Evolutionary conservation across 2,113 vertebrate genomes (phyloP).

Genomic region (Arizona elegans): DNA sequence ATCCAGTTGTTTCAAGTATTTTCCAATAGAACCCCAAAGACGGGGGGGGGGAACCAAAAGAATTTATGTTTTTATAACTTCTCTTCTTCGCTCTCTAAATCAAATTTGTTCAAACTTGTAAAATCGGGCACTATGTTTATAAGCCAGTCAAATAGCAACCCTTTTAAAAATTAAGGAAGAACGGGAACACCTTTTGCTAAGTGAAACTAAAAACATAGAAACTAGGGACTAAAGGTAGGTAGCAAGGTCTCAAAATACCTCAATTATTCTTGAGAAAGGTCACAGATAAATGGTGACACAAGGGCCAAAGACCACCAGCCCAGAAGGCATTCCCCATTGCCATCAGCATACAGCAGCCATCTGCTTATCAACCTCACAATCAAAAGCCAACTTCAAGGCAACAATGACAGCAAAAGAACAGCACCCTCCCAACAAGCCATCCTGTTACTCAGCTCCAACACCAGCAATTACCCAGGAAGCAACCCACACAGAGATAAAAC

Average conservation of each 20-base stretch:
- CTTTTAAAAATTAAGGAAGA: background rate
- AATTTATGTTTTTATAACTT: conserved; percentile 22
- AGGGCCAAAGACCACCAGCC: background rate
- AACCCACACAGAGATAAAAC: background rate
- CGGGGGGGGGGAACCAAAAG: background rate
- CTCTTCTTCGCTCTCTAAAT: background rate
- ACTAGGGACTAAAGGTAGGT: background rate
- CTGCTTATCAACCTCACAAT: background rate
- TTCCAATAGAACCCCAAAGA: conserved; percentile 10
- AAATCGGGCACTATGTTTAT: background rate
- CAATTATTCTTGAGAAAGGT: background rate
- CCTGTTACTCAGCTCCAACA: background rate
- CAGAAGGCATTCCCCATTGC: background rate
- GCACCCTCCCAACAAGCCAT: background rate
- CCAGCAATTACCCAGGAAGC: background rate
- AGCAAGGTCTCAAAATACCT: background rate
- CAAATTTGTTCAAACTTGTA: background rate
- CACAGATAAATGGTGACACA: background rate
- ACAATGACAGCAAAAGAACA: background rate
- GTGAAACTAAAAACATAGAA: background rate
- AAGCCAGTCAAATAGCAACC: background rate
- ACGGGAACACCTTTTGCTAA: background rate
- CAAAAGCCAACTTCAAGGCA: background rate
- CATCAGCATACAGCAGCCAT: background rate
- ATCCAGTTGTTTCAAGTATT: conserved; percentile 28